These are phyloP conservation scores for Ctenomys sociabilis DNA, from an alignment of 2,113 vertebrate species.

Conservation along the genomic window DNA sequence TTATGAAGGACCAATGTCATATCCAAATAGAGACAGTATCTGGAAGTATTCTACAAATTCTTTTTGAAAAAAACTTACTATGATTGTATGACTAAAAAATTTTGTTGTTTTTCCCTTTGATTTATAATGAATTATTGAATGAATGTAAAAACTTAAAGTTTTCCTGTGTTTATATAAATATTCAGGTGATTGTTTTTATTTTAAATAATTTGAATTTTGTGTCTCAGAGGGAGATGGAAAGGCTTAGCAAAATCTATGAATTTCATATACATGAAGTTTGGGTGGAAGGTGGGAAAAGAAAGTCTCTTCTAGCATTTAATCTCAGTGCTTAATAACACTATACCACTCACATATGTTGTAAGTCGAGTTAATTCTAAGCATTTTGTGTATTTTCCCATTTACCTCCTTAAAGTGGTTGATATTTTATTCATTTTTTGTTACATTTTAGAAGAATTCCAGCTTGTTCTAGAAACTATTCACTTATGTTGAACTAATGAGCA, in stretches of 20 bases:
- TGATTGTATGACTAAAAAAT: background rate
- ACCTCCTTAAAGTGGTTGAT: background rate
- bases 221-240: background rate
- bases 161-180: constrained; percentile 55
- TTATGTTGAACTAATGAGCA: background rate
- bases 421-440: constrained; percentile 33
- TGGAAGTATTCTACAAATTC: background rate
- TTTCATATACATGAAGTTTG: background rate
- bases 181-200: constrained; percentile 55
- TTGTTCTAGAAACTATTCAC: constrained; percentile 38
- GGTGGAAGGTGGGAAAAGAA: background rate
- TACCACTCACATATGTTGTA: constrained; percentile 43
- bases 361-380: constrained; percentile 53
- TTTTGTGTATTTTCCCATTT: constrained; percentile 52
- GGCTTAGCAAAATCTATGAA: background rate
- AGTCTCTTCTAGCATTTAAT: constrained; percentile 24
- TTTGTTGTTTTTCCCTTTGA: constrained; percentile 41
- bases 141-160: constrained; percentile 51
- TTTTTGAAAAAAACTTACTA: constrained; percentile 33
- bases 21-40: constrained; percentile 13
- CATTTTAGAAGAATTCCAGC: constrained; percentile 14
- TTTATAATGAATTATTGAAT: constrained; percentile 49
- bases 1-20: constrained; percentile 53
- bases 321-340: constrained; percentile 25
- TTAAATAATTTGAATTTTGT: constrained; percentile 45